Conservation (phyloP, 2,113 vertebrate species). For the Indicator indicator region DNA sequence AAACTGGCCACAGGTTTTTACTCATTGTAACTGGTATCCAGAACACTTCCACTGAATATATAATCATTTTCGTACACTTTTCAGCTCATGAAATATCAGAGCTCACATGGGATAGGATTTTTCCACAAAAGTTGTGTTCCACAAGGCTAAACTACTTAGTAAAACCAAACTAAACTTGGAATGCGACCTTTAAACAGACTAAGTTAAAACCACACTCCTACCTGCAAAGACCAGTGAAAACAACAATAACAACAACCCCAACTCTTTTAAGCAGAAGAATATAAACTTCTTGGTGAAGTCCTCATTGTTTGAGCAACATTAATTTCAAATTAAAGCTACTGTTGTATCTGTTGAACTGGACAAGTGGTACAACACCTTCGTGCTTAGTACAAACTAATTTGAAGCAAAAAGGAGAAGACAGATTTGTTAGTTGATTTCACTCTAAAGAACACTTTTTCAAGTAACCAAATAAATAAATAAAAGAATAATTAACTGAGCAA, state of each 20-base stretch:
- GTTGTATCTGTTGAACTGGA: neutral
- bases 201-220: neutral
- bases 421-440: neutral
- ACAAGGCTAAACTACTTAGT: neutral
- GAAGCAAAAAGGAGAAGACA: neutral
- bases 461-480: neutral
- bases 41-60: neutral
- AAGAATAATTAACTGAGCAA: neutral
- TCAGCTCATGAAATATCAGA: neutral
- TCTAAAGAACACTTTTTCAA: neutral
- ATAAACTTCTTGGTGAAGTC: neutral
- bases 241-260: neutral
- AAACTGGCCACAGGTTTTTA: neutral
- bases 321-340: neutral
- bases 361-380: neutral
- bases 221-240: neutral
- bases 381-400: neutral
- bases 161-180: neutral
- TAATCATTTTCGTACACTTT: neutral
- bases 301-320: neutral
- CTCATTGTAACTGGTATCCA: neutral
- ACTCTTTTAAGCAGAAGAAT: neutral
- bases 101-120: neutral
- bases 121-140: neutral
- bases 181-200: neutral